These are phyloP conservation scores for Drosophila lutescens DNA, from an alignment of 2,888 invertebrate species.

Conservation along the genomic window DNA sequence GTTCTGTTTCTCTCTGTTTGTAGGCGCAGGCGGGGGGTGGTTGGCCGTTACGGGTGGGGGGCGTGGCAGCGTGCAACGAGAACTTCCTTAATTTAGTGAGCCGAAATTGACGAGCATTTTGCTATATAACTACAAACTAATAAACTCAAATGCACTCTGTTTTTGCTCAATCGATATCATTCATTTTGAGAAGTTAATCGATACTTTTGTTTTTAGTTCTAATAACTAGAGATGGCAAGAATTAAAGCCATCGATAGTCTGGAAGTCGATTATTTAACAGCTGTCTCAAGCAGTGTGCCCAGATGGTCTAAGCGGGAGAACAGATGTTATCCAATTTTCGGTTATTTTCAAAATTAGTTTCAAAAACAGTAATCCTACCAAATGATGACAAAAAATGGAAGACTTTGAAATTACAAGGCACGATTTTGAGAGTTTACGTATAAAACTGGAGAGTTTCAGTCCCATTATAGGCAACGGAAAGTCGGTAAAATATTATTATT, in stretches of 20 bases:
- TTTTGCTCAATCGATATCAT: too few relatives aligned
- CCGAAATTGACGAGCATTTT: conserved; percentile 40
- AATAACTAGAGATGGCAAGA: not conserved
- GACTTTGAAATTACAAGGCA: too few relatives aligned
- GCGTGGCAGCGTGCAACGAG: conserved; percentile 2
- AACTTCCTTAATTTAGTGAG: conserved; percentile 36
- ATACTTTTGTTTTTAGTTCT: conserved; percentile 32
- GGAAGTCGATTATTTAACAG: not conserved
- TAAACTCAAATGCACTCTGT: conserved; percentile 29
- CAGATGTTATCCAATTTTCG: not conserved
- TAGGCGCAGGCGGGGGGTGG: conserved; percentile 18
- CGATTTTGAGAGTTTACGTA: too few relatives aligned
- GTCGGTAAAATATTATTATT: too few relatives aligned
- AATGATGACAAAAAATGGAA: too few relatives aligned
- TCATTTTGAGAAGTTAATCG: too few relatives aligned
- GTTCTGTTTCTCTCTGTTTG: not conserved
- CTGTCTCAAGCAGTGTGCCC: not conserved
- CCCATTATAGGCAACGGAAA: too few relatives aligned
- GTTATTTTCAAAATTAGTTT: too few relatives aligned
- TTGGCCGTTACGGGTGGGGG: conserved; percentile 14
- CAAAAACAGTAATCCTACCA: too few relatives aligned
- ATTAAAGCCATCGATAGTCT: not conserved
- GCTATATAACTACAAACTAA: conserved; percentile 34
- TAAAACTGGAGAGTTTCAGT: too few relatives aligned
- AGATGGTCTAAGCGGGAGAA: not conserved